Evolutionary conservation across 2,888 invertebrate species (phyloP), one percentile per base, ranked within the genome.

Genomic region (Pachycephus smyrnensis): DNA sequence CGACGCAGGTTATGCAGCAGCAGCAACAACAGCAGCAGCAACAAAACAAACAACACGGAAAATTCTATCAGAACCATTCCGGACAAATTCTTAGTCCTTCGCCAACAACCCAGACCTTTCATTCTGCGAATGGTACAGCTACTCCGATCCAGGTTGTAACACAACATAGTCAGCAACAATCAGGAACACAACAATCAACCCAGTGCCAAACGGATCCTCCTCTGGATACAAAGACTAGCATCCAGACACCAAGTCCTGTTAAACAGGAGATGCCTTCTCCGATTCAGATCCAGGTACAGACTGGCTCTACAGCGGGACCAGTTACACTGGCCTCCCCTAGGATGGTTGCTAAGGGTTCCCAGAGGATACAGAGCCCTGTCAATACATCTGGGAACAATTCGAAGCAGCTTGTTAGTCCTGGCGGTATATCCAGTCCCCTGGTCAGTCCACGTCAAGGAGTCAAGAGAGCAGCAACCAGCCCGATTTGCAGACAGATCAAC

Each of bases 171-270:
- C 74, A 74, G 74, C 37, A 71, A 71, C 31, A 71, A 32, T 23
- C 33, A 33, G 81, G 82, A 73, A 85, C 84, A 40, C 90, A 90
- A 78, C 89, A 90, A 76, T 89, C 90, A 15, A 86, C 88, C 0
- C 91, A 91, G 73, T 91, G 90, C 82, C 91, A 91, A 80, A 90
- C 89, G 23, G 91, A 91, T 76, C 86, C 88, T 4, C 86, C 88
- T 4, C 83, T 88, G 78, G 91, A 91, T 73, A 83, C 90, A 3
- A 91, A 91, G 77, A 84, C 89, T 36, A 88, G 84, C 75, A 84
- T 89, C 73, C 88, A 88, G 73, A 82, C 86, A 75, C 75, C 87
- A 15, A 89, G 88, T 84, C 88, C 89, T 69, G 85, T 88, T 31
- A 90, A 90, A 74, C 90, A 90, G 80, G 91, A 91, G 83, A 81